A percentile compares a stretch with the other conserved stretches of the same genome.
phyloP scores from a whole-genome alignment of 1,140 invertebrate species.

The Aethina tumida region DNA sequence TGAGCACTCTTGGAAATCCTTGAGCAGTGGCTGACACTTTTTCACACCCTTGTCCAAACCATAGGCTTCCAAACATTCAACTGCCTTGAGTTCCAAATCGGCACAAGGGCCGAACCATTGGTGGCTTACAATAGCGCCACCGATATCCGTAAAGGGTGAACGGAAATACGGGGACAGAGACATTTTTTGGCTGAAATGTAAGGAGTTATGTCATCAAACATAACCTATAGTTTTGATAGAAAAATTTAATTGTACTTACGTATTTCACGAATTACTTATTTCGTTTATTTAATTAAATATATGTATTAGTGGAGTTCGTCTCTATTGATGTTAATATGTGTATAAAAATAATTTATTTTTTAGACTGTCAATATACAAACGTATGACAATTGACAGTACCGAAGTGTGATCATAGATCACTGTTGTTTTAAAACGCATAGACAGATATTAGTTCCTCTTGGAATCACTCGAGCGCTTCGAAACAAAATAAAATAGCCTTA shows the following conservation, averaged over 20 bases:
- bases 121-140: conserved; percentile 47
- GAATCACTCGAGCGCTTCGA: no score
- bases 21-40: conserved; percentile 48
- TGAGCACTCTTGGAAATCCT: conserved; percentile 58
- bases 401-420: no score
- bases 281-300: no score
- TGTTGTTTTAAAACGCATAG: no score
- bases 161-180: conserved; percentile 47
- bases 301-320: no score
- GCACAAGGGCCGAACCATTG: conserved; percentile 51
- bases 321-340: no score
- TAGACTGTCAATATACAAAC: no score
- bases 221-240: conserved; percentile 2
- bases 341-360: no score
- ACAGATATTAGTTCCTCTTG: no score
- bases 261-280: no score
- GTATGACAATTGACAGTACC: no score
- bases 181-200: conserved; percentile 7
- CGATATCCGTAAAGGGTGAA: conserved; percentile 56
- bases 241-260: not conserved
- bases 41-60: conserved; percentile 45
- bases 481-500: no score
- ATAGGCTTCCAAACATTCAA: conserved; percentile 67
- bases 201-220: conserved; percentile 15
- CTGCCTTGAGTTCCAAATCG: conserved; percentile 52